Percentiles rank a stretch among this genome's conserved stretches.
phyloP scores from a whole-genome alignment of 2,888 invertebrate genomes.

The Ischnura elegans region DNA sequence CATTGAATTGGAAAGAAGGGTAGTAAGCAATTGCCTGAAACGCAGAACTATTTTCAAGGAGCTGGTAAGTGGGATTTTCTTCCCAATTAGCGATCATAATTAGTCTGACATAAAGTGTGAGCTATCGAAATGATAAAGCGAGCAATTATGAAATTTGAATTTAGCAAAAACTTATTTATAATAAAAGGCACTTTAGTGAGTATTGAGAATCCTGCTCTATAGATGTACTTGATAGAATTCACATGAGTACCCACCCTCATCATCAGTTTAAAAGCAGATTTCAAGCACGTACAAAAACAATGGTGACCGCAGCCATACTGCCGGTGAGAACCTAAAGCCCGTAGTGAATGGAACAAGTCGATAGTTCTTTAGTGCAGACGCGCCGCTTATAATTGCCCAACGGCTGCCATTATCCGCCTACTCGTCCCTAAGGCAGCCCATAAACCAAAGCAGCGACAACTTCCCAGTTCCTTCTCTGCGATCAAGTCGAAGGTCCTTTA shows the following conservation, averaged over 20 bases:
- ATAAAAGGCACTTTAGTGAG: too few relatives aligned
- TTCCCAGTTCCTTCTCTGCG: background rate
- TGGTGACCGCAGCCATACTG: background rate
- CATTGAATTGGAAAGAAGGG: too few relatives aligned
- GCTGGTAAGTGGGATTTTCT: too few relatives aligned
- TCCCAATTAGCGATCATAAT: too few relatives aligned
- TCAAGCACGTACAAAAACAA: background rate
- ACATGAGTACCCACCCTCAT: background rate
- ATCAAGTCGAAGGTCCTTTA: conserved; percentile 23
- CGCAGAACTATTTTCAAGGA: too few relatives aligned
- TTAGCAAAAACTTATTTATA: too few relatives aligned
- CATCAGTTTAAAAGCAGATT: background rate
- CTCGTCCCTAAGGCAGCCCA: conserved; percentile 4
- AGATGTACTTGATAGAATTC: background rate
- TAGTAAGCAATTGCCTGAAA: too few relatives aligned
- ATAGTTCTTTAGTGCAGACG: background rate
- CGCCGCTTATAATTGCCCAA: conserved; percentile 28
- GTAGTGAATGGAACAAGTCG: background rate
- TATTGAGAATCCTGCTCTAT: background rate
- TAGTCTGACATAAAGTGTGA: too few relatives aligned
- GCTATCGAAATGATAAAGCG: too few relatives aligned
- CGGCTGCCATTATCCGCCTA: conserved; percentile 5
- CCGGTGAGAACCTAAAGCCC: background rate
- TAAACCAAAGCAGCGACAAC: conserved; percentile 49
- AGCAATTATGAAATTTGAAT: too few relatives aligned